phyloP scores from a whole-genome alignment of 2,113 vertebrate genomes.

The Procapra przewalskii region DNA sequence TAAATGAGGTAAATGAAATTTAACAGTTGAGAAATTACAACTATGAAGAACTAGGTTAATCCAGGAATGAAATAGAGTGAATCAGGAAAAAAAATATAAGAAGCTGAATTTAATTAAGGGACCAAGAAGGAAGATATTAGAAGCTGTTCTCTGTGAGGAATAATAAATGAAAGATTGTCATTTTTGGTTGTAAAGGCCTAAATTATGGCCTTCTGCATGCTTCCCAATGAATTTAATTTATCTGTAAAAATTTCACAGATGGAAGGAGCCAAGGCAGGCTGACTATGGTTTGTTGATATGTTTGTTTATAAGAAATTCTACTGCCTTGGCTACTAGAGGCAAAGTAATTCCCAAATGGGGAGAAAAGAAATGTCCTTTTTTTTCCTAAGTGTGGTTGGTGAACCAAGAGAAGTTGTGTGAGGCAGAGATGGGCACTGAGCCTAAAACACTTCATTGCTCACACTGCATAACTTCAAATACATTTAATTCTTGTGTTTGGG shows the following conservation, averaged over 20 bases:
- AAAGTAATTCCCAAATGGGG: not conserved
- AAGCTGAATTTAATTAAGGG: conserved; percentile 57
- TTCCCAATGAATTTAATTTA: conserved; percentile 10
- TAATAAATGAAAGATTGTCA: conserved; percentile 44
- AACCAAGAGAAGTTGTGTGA: not conserved
- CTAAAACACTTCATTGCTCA: not conserved
- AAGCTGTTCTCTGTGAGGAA: conserved; percentile 13
- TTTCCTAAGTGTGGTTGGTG: not conserved
- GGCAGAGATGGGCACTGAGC: not conserved
- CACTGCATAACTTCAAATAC: not conserved
- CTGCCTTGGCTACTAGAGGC: not conserved
- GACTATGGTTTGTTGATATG: conserved; percentile 14
- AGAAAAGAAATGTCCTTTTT: not conserved
- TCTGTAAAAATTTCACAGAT: conserved; percentile 20
- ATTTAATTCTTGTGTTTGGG: not conserved
- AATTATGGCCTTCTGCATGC: not conserved
- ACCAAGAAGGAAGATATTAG: conserved; percentile 22
- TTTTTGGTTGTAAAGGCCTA: not conserved
- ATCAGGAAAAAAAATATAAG: conserved; percentile 20
- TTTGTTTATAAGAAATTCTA: not conserved
- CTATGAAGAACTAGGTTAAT: conserved; percentile 14
- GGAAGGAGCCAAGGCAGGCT: not conserved
- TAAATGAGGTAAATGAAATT: conserved; percentile 51
- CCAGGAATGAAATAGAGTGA: not conserved
- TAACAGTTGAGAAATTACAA: conserved; percentile 49